Base-by-base conservation (phyloP, 92 coral and sea anemone genomes). In the Scolanthus callimorphus region DNA sequence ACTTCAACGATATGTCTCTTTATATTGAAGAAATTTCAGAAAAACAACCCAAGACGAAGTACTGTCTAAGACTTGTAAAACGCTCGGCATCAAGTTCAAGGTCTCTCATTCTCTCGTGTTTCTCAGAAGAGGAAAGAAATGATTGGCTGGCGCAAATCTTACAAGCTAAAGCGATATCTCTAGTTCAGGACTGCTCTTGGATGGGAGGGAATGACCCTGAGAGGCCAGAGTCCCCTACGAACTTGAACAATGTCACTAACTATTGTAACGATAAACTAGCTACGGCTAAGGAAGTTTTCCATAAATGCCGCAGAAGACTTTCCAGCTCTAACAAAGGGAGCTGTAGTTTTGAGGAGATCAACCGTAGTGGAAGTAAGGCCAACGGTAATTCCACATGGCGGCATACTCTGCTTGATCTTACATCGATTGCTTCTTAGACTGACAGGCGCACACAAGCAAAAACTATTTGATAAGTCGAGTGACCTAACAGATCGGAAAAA, bases 1-100 rank as follows among this genome's bases (percentile, higher is more conserved):
- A 81, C 63, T 88, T 83, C 62, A 88, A 88, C 47, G 96, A 88
- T 41, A 71, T 88, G 90, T 88, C 96, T 3, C 57, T 88, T 9
- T 88, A 72, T 28, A 74, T 88, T 29, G 96, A 83, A 25, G 83
- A 83, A 28, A 53, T 74, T 4, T 63, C 78, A 0, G 83, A 76
- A 22, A 60, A 71, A 39, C 88, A 84, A 43, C 50, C 63, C 22
- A 74, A 62, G 37, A 78, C 80, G 11, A 88, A 78, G 37, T 83
- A 62, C 72, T 88, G 96, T 28, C 58, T 88, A 22, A 74, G 55
- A 45, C 67, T 88, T 27, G 96, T 88, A 4, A 88, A 88, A 54
- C 58, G 69, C 39, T 83, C 90, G 15, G 54, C 73, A 1, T 68
- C 39, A 59, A 53, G 19, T 24, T 70, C 76, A 6, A 26, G 75